Evolutionary conservation across 1,140 invertebrate genomes (phyloP).

Genomic region (Adelges cooleyi): DNA sequence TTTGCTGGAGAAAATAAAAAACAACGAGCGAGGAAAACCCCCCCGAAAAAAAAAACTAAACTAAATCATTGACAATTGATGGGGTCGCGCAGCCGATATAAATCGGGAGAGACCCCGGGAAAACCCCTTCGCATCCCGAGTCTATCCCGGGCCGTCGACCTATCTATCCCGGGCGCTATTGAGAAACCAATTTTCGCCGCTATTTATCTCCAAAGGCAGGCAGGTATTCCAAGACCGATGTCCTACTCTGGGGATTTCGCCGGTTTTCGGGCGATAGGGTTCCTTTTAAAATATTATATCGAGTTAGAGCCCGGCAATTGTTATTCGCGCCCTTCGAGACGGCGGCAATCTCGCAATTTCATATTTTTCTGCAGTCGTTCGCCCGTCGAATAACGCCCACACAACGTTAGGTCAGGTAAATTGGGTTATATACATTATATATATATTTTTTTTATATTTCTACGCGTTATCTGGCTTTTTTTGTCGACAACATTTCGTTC

Average conservation of each 20-base stretch:
- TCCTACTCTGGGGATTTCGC: background rate
- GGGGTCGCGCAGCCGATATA: constrained; percentile 3
- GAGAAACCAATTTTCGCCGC: constrained; percentile 19
- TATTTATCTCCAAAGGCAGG: constrained; percentile 21
- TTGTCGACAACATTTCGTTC: too few relatives aligned
- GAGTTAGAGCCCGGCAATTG: constrained; percentile 6
- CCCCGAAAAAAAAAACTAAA: background rate
- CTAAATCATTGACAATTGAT: constrained; percentile 15
- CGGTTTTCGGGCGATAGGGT: background rate
- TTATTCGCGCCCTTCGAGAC: background rate
- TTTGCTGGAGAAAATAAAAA: too few relatives aligned
- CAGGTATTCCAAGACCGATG: constrained; percentile 4
- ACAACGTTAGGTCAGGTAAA: too few relatives aligned
- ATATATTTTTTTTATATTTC: too few relatives aligned
- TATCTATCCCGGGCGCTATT: constrained; percentile 15
- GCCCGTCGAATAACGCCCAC: too few relatives aligned
- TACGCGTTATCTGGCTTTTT: too few relatives aligned
- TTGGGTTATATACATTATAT: too few relatives aligned
- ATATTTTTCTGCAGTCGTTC: too few relatives aligned
- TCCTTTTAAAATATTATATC: constrained; percentile 26
- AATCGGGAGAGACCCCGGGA: background rate
- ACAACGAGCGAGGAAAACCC: background rate
- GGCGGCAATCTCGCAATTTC: constrained; percentile 13
- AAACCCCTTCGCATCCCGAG: background rate
- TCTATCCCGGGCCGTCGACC: constrained; percentile 21